phyloP scores from a whole-genome alignment of 2,797 vertebrate genomes.

The Notolabrus celidotus region DNA sequence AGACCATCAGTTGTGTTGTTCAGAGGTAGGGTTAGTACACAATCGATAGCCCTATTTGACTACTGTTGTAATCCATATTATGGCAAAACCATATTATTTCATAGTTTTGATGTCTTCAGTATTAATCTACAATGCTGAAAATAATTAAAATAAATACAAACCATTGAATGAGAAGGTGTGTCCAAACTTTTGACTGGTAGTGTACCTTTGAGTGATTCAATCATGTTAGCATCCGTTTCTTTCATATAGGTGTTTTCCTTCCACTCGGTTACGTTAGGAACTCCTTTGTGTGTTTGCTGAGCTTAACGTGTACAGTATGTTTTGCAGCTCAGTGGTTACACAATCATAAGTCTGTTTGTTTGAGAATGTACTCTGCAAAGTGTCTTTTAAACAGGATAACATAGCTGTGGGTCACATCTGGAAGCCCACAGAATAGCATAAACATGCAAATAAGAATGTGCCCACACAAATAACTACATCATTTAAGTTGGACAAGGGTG shows the following conservation, averaged over 20 bases:
- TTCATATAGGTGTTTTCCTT: neutral
- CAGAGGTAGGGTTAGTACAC: too few species aligned
- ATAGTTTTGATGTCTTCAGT: too few species aligned
- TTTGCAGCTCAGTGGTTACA: slow-evolving; percentile 14
- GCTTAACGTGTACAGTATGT: slow-evolving; percentile 9
- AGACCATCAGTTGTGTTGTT: too few species aligned
- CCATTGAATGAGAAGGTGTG: too few species aligned
- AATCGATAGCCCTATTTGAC: too few species aligned
- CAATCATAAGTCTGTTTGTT: slow-evolving; percentile 13
- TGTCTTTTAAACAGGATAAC: slow-evolving; percentile 28
- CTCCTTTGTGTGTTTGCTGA: neutral
- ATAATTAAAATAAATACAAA: too few species aligned
- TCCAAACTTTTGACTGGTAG: too few species aligned
- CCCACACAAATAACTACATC: slow-evolving; percentile 30
- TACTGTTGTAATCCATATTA: too few species aligned
- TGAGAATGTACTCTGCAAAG: slow-evolving; percentile 16
- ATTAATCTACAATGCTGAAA: too few species aligned
- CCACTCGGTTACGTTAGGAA: neutral
- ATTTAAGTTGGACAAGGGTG: slow-evolving; percentile 58
- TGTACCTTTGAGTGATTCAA: too few species aligned
- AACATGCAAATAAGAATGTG: slow-evolving; percentile 63
- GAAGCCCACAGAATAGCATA: slow-evolving; percentile 32
- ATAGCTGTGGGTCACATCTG: slow-evolving; percentile 52
- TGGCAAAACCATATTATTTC: too few species aligned
- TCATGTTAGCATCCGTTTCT: neutral